Evolutionary conservation across 2,888 invertebrate species (phyloP).

Genomic region (Rhabditophanes sp.): DNA sequence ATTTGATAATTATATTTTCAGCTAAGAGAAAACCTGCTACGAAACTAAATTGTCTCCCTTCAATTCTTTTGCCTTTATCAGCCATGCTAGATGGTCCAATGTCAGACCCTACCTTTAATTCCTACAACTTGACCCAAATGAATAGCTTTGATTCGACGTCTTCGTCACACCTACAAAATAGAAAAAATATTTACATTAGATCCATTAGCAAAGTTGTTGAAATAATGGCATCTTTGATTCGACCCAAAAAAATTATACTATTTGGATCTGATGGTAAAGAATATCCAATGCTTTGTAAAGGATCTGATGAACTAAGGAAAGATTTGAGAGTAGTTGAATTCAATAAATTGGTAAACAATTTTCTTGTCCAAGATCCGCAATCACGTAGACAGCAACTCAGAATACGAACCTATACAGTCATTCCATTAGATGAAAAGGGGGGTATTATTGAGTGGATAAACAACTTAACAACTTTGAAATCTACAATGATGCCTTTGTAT

Average conservation of each 20-base stretch:
- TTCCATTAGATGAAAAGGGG: slow-evolving; percentile 67
- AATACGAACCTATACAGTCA: slow-evolving; percentile 74
- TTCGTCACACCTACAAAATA: too few species aligned
- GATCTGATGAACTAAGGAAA: slow-evolving; percentile 73
- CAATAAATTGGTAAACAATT: slow-evolving; percentile 71
- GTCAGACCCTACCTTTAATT: too few species aligned
- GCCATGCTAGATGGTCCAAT: too few species aligned
- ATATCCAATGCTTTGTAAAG: slow-evolving; percentile 29
- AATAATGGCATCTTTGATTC: slow-evolving; percentile 68
- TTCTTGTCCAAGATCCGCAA: slow-evolving; percentile 69
- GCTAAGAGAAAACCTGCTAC: too few species aligned
- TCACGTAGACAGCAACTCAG: slow-evolving; percentile 64
- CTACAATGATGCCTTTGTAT: too few species aligned
- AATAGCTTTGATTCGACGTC: too few species aligned
- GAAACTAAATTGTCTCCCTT: too few species aligned
- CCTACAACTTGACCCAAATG: too few species aligned
- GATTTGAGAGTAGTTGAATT: slow-evolving; percentile 94
- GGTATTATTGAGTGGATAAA: slow-evolving; percentile 91
- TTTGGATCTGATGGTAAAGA: slow-evolving; percentile 63
- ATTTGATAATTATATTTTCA: too few species aligned
- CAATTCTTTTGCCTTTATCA: too few species aligned
- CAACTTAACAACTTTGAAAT: slow-evolving; percentile 55
- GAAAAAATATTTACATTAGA: slow-evolving; percentile 2
- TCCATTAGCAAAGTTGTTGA: slow-evolving; percentile 47
- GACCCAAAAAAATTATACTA: slow-evolving; percentile 72